These are phyloP conservation scores for Caenorhabditis briggsae DNA, from an alignment of 1,140 invertebrate species.

Conservation along the genomic window DNA sequence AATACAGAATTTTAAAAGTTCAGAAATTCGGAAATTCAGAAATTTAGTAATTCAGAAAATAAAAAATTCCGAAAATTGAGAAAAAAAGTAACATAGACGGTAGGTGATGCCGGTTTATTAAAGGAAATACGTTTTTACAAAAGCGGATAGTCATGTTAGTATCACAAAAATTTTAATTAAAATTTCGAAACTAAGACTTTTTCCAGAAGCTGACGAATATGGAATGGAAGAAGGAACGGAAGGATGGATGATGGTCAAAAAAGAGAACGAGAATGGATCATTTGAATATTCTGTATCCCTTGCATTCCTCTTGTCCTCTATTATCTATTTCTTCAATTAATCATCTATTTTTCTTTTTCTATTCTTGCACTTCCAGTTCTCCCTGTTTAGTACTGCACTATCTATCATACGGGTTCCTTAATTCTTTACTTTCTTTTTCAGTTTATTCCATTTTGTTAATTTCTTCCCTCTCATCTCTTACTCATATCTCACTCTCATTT, in stretches of 20 bases:
- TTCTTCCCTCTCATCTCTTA: slow-evolving; percentile 12
- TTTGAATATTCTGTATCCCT: neutral
- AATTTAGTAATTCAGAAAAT: no score
- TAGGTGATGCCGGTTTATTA: no score
- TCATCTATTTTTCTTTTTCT: neutral
- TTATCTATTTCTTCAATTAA: neutral
- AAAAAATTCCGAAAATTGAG: no score
- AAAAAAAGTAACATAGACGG: no score
- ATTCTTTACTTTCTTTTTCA: neutral
- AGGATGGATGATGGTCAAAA: slow-evolving; percentile 50
- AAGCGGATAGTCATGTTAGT: no score
- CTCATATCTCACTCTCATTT: slow-evolving; percentile 34
- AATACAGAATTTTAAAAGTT: no score
- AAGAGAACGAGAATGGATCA: neutral
- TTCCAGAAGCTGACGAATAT: slow-evolving; percentile 39
- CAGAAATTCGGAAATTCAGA: no score
- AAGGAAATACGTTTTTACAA: no score
- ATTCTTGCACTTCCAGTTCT: neutral
- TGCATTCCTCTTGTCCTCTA: neutral
- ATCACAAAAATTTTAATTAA: no score
- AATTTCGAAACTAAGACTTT: neutral
- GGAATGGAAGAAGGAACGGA: slow-evolving; percentile 42
- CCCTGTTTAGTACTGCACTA: slow-evolving; percentile 32
- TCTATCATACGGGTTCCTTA: neutral
- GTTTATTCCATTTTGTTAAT: neutral